A percentile compares a stretch with the other conserved stretches of the same genome.
Evolutionary conservation across 1,140 invertebrate genomes (phyloP).

Genomic region (Nautilus pompilius): DNA sequence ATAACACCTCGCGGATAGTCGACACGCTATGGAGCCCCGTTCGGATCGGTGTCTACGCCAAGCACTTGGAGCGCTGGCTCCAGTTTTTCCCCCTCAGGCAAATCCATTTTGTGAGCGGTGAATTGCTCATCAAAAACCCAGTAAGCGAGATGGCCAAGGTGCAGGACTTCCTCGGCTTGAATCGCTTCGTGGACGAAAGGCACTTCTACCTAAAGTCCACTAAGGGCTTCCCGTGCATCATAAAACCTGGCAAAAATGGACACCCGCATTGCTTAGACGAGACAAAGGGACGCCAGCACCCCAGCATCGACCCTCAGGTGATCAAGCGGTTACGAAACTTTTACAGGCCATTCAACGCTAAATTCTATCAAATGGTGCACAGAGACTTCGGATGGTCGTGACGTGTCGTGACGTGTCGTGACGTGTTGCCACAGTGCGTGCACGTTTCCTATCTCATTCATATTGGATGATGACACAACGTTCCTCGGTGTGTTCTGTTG

Average conservation of each 20-base stretch:
- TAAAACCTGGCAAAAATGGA: slow-evolving; percentile 70
- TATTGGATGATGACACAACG: no score
- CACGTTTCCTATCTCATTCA: no score
- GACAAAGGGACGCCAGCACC: slow-evolving; percentile 86
- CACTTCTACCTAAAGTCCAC: slow-evolving; percentile 91
- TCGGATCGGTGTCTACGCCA: slow-evolving; percentile 77
- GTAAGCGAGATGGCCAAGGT: slow-evolving; percentile 77
- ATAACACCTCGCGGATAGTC: slow-evolving; percentile 61
- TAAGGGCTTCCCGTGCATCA: slow-evolving; percentile 87
- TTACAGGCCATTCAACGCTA: slow-evolving; percentile 82
- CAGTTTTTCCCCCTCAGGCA: slow-evolving; percentile 76
- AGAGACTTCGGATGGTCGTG: slow-evolving; percentile 79
- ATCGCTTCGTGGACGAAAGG: slow-evolving; percentile 78
- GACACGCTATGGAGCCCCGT: slow-evolving; percentile 82
- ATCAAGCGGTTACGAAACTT: slow-evolving; percentile 76
- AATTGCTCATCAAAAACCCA: slow-evolving; percentile 78
- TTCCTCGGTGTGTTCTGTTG: no score
- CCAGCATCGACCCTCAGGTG: slow-evolving; percentile 69
- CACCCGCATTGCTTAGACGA: slow-evolving; percentile 84
- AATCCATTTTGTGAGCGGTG: slow-evolving; percentile 81
- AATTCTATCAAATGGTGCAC: slow-evolving; percentile 83
- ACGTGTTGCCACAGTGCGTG: no score
- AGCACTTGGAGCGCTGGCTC: slow-evolving; percentile 79
- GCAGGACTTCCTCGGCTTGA: slow-evolving; percentile 79
- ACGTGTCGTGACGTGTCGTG: no score